Evolutionary conservation across 2,888 invertebrate species (phyloP), one percentile per base, ranked within the genome.

Genomic region (Mythimna lalbum): DNA sequence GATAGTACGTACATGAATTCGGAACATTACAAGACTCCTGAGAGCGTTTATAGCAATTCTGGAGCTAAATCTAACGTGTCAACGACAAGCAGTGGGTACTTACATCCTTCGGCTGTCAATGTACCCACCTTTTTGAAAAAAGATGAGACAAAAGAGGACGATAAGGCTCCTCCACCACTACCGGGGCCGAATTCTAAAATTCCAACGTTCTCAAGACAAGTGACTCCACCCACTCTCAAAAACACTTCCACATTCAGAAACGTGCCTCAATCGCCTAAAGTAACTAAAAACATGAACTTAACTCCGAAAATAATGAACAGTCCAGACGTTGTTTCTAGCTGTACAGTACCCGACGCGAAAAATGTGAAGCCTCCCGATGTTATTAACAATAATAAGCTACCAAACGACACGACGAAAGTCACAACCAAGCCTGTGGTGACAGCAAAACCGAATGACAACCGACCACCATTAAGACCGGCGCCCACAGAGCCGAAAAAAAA

Each of bases 271-370:
- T 94, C 95, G 5, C 94, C 96, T 0, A 96, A 95, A 89, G 90
- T 82, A 1, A 83, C 86, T 3, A 96, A 94, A 88, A 92, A 90
- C 53, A 59, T 82, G 2, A 92, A 87, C 73, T 65, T 91, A 81
- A 85, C 90, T 63, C 86, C 93, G 5, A 94, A 93, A 85, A 93
- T 94, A 72, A 91, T 86, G 74, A 97, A 97, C 85, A 97, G 97
- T 89, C 98, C 98, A 0, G 98, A 98, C 88, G 91, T 98, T 43
- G 97, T 98, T 5, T 97, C 97, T 0, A 97, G 97, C 86, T 98
- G 98, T 88, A 97, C 97, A 0, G 93, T 95, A n/a, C 92, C 92
- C 0, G 95, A 96, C 39, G 89, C 91, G 19, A 95, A 96, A 64
- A 94, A 93, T 27, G 91, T 95, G 0, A 97, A 97, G 90, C 96